Base-by-base conservation (phyloP, 2,113 vertebrate species). In the Syngnathus scovelli region DNA sequence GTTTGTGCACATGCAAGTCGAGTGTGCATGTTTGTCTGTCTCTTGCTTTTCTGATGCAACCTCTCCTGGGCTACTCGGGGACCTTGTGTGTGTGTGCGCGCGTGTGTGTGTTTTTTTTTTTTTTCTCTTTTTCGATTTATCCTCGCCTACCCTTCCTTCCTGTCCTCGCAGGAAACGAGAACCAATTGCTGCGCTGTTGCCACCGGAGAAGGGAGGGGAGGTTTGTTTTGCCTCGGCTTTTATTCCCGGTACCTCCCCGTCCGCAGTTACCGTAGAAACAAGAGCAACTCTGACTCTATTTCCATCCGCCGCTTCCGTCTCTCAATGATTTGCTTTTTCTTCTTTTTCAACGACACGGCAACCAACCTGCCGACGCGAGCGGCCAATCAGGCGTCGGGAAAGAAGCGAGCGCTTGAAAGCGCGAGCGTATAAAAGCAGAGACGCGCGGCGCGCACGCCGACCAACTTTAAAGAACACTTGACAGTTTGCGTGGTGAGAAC, bases 201-300 rank as follows among this genome's bases (percentile, higher is more conserved):
- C 89, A 92, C 87, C 89, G 83, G 88, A 88, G 88, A 67, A 68
- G 87, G 86, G 89, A 87, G 88, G 85, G 86, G 89, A 87, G 88
- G 85, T 90, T 92, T 91, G 89, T 90, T 92, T 91, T 89, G 85
- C 83, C 85, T 91, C 81, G 85, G 78, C 85, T 91, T 86, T 87
- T 89, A 89, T 90, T 88, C 83, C 64, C 81, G 80, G 90, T 89
- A 91, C 90, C 86, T 90, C 90, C 89, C 88, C 89, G 60, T 89
- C 87, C 82, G 87, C 89, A 92, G 89, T 92, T 92, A 90, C 91
- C 91, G 89, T 92, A 91, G 91, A 92, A 92, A 92, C 91, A 92
- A 89, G 91, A 91, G 90, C 90, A 91, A 90, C 90, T 89, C 86
- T 74, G 78, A 89, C 89, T 92, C 91, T 92, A 92, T 92, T 92